These are phyloP conservation scores for Grammomys dolichurus DNA, from an alignment of 2,113 vertebrate species.

Conservation along the genomic window DNA sequence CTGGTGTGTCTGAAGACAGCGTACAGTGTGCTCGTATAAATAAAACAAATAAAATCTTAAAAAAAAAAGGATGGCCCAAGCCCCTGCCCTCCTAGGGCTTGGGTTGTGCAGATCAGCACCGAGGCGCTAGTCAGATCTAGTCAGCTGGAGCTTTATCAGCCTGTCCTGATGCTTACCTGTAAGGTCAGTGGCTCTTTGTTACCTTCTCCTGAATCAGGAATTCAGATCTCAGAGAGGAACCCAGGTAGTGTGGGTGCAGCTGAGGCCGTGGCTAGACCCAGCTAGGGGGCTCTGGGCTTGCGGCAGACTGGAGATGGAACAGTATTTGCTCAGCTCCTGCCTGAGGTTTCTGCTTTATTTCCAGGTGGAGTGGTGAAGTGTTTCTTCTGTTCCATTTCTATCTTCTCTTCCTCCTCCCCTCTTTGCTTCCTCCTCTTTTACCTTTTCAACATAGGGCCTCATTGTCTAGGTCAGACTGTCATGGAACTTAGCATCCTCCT, in stretches of 20 bases:
- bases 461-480: background rate
- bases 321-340: background rate
- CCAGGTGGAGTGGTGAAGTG: background rate
- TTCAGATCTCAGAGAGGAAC: background rate
- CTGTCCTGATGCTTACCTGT: background rate
- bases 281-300: background rate
- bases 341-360: background rate
- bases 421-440: background rate
- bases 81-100: background rate
- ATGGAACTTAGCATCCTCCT: background rate
- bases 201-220: background rate
- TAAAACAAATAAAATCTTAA: too few relatives aligned
- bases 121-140: background rate
- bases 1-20: too few relatives aligned
- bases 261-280: background rate
- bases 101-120: fast-evolving
- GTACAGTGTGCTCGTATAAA: too few relatives aligned
- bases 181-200: background rate
- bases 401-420: too few relatives aligned
- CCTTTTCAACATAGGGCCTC: too few relatives aligned
- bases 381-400: too few relatives aligned
- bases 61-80: too few relatives aligned
- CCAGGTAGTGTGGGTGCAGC: background rate
- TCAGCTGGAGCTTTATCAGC: background rate
- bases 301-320: background rate